Base-by-base conservation (phyloP, 2,888 invertebrate genomes). In the Tetranychus piercei region DNA sequence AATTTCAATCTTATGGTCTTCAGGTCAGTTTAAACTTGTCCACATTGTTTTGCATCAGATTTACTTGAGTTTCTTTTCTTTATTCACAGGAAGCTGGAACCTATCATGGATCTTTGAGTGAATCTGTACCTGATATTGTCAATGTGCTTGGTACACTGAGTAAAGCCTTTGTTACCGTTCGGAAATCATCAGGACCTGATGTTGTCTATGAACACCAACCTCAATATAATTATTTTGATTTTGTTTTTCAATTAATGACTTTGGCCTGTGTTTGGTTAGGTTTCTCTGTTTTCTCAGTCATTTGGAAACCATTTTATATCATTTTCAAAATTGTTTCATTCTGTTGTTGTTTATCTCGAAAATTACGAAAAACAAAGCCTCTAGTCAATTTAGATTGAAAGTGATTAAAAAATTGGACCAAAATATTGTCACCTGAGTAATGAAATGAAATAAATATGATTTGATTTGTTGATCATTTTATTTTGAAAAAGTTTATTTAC, bases 301-400 rank as follows among this genome's bases (percentile, higher is more conserved):
- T 73, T 44, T 73, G 73, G 73, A 55, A 34, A 23, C 73, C 73
- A 73, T 23, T 73, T 6, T 73, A 65, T 55, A 20, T 73, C 64
- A 73, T 73, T 15, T 23, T n/a, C 55, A 73, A 73, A 73, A 23
- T 65, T 7, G 8, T 73, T 22, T 44, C 72, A 15, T 23, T 20
- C 22, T 72, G 72, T 34, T 11, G 15, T 8, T 72, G 72, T 43
- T 20, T 72, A 15, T 20, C 11, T n/a, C 44, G 20, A 5, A 72
- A 72, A 34, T 23, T 22, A 11, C 44, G 7, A 5, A 23, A 72
- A 72, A 69, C 69, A 20, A 69, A 69, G 22, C 69, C 69, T 20
- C 22, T 69, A 9, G 20, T 69, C 20, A 69, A 7, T 5, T 0
- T 69, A n/a, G 69, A 23, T 23, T 69, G n/a, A n/a, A n/a, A n/a